Evolutionary conservation across 2,888 invertebrate species (phyloP), one percentile per base, ranked within the genome.

Genomic region (Heliothis peltigera): DNA sequence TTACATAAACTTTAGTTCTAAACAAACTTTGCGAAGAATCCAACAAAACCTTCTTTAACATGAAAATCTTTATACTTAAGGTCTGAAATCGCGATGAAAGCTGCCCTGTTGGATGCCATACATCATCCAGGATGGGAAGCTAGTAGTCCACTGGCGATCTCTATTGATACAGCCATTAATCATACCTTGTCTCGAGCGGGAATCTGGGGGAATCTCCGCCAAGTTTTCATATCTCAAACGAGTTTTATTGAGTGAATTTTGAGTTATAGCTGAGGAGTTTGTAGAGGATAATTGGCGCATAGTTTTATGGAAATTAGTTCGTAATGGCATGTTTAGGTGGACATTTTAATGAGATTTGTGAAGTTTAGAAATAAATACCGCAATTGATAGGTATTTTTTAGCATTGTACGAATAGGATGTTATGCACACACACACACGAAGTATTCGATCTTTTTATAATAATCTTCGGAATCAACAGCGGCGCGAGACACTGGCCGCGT

Each of bases 81-180:
- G 28, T 71, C 64, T 74, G 52, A 48, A 65, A 72, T 73, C 71
- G 49, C 61, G 78, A 77, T 77, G 75, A 65, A 60, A 55, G 56
- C 58, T 57, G 57, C 22, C 79, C 39, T 53, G 64, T 56, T 59
- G 60, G 67, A 63, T 70, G 84, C 76, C 82, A 89, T 89, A 85
- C 79, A 88, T 89, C 88, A 89, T 61, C 52, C 67, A 61, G 53
- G 79, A 80, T 72, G 72, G 64, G 59, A 70, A 79, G 65, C 64
- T 75, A 76, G 68, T 81, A 75, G 80, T 81, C 81, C 83, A 82
- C 81, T 83, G 82, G 82, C 84, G 82, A 85, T 85, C 86, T 84
- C 82, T 83, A 87, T 87, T 85, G 88, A 87, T 83, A 82, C 77
- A 72, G 70, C 69, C 88, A 90, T 91, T 89, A 88, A 91, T 90